Evolutionary conservation across 2,797 vertebrate species (phyloP).

Genomic region (Simalia tracyae): DNA sequence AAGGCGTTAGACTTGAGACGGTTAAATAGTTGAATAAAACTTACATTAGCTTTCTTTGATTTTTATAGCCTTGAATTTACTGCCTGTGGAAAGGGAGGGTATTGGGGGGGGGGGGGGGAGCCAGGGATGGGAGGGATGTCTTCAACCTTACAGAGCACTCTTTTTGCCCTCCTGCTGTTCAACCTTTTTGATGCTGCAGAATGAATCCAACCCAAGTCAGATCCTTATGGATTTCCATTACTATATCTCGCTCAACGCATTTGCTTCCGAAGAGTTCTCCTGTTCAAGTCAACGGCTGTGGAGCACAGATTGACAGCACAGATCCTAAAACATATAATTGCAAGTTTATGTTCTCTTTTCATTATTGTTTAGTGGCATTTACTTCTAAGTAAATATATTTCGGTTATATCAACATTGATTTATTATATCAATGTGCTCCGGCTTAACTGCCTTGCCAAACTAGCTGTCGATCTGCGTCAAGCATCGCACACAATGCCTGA

Average conservation of each 20-base stretch:
- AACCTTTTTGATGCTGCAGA: neutral
- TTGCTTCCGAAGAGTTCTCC: neutral
- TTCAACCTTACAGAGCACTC: constrained; percentile 2
- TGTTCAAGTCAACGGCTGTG: neutral
- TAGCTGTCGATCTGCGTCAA: neutral
- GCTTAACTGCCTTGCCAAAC: neutral
- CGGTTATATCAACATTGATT: neutral
- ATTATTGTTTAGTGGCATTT: neutral
- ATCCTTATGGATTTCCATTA: neutral
- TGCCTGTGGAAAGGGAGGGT: constrained; percentile 77
- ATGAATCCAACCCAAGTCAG: neutral
- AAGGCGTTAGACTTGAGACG: constrained; percentile 75
- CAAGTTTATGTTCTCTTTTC: neutral
- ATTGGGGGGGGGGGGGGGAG: neutral
- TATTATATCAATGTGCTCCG: too few species aligned
- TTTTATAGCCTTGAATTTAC: constrained; percentile 86
- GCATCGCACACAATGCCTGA: neutral
- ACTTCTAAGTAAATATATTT: constrained; percentile 2
- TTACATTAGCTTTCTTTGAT: constrained; percentile 79
- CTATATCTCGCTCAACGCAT: too few species aligned
- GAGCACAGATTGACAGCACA: neutral
- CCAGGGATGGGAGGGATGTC: neutral
- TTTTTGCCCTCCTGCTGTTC: neutral
- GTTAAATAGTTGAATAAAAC: constrained; percentile 85
- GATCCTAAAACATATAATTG: neutral